Evolutionary conservation across 2,113 vertebrate genomes (phyloP).

Genomic region (Mesitornis unicolor): DNA sequence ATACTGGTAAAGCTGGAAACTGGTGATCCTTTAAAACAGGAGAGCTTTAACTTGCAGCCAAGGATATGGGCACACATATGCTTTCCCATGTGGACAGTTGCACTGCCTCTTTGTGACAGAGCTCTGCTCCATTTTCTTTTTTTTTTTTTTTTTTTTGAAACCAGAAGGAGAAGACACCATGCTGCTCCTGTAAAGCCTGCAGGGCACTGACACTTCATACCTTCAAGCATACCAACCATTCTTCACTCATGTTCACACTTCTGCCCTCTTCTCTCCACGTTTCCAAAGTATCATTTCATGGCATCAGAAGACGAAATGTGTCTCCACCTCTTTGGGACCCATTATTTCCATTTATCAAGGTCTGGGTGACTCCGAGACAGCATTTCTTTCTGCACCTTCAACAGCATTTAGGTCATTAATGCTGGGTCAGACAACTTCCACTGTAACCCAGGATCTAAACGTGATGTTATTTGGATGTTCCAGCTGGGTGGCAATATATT

Average conservation of each 20-base stretch:
- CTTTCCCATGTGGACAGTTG: fast-evolving
- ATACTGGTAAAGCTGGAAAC: neutral
- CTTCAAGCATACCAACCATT: neutral
- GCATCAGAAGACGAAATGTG: neutral
- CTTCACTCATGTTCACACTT: fast-evolving
- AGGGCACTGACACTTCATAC: neutral
- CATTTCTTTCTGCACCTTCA: neutral
- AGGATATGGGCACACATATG: fast-evolving
- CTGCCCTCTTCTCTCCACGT: neutral
- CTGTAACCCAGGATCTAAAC: neutral
- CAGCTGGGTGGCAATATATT: fast-evolving
- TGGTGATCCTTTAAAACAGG: neutral
- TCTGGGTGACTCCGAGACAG: neutral
- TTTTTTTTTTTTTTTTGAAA: neutral
- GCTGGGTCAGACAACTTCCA: neutral
- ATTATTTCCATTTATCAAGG: neutral
- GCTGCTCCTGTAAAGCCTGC: neutral
- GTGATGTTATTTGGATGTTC: fast-evolving
- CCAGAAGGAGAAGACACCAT: neutral
- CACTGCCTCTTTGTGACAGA: neutral
- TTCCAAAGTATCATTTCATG: fast-evolving
- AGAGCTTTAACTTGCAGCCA: neutral
- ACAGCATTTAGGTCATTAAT: neutral
- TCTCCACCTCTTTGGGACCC: neutral
- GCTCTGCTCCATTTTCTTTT: neutral